Evolutionary conservation across 1,140 invertebrate genomes (phyloP).

Genomic region (Meloidogyne hapla): DNA sequence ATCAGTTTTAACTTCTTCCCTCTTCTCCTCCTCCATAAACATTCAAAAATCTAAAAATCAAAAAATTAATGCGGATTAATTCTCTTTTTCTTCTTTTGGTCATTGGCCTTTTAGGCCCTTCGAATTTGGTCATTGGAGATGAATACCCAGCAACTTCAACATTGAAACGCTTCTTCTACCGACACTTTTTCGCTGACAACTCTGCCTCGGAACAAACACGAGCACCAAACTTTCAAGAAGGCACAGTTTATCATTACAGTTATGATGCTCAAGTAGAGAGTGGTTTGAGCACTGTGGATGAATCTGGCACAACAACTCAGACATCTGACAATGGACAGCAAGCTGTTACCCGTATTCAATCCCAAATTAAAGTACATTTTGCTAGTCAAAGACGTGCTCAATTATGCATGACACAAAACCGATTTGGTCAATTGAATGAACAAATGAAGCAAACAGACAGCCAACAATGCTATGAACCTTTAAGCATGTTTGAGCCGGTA

Average conservation of each 20-base stretch:
- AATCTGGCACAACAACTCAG: constrained; percentile 9
- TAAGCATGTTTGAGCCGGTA: constrained; percentile 14
- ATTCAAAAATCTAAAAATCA: background rate
- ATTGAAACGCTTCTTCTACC: background rate
- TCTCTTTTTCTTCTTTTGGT: background rate
- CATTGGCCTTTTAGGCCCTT: background rate
- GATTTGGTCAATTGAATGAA: constrained; percentile 36
- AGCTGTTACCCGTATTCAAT: constrained; percentile 37
- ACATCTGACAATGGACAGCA: constrained; percentile 21
- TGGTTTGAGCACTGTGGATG: constrained; percentile 16
- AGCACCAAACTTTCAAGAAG: constrained; percentile 31
- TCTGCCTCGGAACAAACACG: background rate
- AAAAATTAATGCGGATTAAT: background rate
- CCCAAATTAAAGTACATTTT: constrained; percentile 34
- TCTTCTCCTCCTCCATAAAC: too few species aligned
- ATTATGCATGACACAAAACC: constrained; percentile 26
- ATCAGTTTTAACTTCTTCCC: background rate
- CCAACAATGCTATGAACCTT: constrained; percentile 29
- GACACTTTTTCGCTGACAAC: background rate
- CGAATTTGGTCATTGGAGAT: background rate
- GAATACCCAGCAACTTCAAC: background rate
- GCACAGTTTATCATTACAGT: constrained; percentile 30
- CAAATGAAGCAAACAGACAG: constrained; percentile 26
- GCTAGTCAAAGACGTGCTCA: constrained; percentile 14
- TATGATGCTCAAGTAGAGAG: constrained; percentile 38